A percentile compares a stretch with the other conserved stretches of the same genome.
Conservation (phyloP, 2,888 invertebrate species). For the Lasioglossum pauxillum region DNA sequence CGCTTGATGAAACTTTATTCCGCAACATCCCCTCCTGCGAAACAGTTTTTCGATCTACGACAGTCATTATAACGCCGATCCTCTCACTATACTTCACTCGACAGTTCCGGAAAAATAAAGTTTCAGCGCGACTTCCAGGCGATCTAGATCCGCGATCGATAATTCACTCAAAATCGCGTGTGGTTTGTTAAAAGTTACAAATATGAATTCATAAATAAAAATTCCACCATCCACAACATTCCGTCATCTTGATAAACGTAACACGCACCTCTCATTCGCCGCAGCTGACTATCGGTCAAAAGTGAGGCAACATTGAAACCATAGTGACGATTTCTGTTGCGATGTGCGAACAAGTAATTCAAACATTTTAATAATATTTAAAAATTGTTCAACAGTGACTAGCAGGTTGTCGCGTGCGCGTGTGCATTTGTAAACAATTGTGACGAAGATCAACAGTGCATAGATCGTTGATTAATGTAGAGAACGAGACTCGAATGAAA, state of each 20-base stretch:
- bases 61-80: too few species aligned
- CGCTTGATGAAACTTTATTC: slow-evolving; percentile 37
- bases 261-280: neutral
- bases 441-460: neutral
- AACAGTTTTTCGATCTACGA: neutral
- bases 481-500: neutral
- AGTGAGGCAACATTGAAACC: neutral
- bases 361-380: neutral
- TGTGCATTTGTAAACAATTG: neutral
- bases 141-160: neutral
- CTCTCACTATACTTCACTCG: neutral
- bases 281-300: neutral
- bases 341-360: too few species aligned
- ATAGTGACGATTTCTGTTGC: neutral
- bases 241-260: neutral
- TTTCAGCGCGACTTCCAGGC: neutral
- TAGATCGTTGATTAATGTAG: neutral
- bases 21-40: neutral
- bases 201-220: neutral
- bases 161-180: neutral
- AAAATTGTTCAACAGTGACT: neutral
- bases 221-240: neutral
- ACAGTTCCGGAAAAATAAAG: neutral
- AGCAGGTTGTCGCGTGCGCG: neutral
- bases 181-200: neutral